phyloP scores from a whole-genome alignment of 1,140 invertebrate genomes.

The Vanessa atalanta region DNA sequence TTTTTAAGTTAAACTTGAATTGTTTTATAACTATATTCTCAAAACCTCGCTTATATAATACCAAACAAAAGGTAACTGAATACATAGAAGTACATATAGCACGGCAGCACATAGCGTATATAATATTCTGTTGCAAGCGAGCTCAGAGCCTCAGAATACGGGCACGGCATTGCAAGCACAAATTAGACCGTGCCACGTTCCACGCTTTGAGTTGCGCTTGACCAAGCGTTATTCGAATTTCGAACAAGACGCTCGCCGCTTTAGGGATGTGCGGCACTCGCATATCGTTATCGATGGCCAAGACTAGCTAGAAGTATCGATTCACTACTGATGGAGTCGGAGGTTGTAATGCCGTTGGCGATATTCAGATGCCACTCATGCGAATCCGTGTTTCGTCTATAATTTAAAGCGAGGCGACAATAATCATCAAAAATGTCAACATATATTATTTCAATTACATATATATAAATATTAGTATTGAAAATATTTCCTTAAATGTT shows the following conservation, averaged over 20 bases:
- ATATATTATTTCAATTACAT: not conserved
- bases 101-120: constrained; percentile 37
- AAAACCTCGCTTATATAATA: not conserved
- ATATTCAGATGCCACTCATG: constrained; percentile 68
- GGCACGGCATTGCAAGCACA: constrained; percentile 52
- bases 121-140: constrained; percentile 47
- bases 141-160: constrained; percentile 41
- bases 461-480: not conserved
- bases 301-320: constrained; percentile 58
- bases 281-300: constrained; percentile 43
- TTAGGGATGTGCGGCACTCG: constrained; percentile 35
- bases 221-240: constrained; percentile 76
- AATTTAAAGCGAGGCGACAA: constrained; percentile 63
- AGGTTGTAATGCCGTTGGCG: constrained; percentile 47
- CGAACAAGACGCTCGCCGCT: constrained; percentile 63
- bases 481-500: not conserved
- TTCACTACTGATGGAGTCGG: constrained; percentile 44
- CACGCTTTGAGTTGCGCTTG: constrained; percentile 73
- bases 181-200: constrained; percentile 69
- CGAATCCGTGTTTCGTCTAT: constrained; percentile 63
- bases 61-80: not conserved
- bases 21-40: not conserved
- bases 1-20: not conserved
- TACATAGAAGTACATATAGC: not conserved
- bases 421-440: constrained; percentile 43